phyloP scores from a whole-genome alignment of 2,888 invertebrate species.

The Chrysotoxum bicinctum region DNA sequence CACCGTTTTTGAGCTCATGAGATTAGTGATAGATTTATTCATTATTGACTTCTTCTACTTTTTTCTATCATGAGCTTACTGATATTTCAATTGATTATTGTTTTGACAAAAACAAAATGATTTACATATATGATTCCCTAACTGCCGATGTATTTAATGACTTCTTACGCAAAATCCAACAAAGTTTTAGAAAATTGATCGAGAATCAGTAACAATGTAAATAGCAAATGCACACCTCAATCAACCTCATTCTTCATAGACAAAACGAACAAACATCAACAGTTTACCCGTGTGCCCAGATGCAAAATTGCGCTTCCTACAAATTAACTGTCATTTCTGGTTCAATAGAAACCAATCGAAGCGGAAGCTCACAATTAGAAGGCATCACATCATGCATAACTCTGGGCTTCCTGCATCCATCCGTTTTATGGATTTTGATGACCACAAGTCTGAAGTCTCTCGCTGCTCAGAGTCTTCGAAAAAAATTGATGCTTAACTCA shows the following conservation, averaged over 20 bases:
- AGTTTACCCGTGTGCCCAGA: constrained; percentile 40
- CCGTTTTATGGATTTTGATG: background rate
- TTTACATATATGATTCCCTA: background rate
- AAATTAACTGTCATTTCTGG: constrained; percentile 62
- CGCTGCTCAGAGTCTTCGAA: background rate
- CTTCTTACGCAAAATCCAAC: background rate
- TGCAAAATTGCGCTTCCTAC: constrained; percentile 41
- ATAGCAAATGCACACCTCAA: constrained; percentile 59
- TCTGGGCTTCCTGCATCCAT: constrained; percentile 62
- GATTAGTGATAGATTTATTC: too few relatives aligned
- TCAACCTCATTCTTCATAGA: constrained; percentile 45
- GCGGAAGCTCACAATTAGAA: constrained; percentile 71
- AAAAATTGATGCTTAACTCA: constrained; percentile 55
- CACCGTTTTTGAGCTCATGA: too few relatives aligned
- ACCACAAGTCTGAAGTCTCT: constrained; percentile 17
- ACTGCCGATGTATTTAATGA: background rate
- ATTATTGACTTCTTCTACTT: too few relatives aligned
- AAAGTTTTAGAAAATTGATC: background rate
- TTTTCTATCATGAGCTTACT: too few relatives aligned
- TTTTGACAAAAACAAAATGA: too few relatives aligned
- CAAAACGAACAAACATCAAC: background rate
- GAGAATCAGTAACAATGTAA: background rate
- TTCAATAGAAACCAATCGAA: constrained; percentile 73
- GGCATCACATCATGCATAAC: constrained; percentile 69
- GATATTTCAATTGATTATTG: too few relatives aligned